Base-by-base conservation (phyloP, 2,888 invertebrate species). In the Spisula solida region DNA sequence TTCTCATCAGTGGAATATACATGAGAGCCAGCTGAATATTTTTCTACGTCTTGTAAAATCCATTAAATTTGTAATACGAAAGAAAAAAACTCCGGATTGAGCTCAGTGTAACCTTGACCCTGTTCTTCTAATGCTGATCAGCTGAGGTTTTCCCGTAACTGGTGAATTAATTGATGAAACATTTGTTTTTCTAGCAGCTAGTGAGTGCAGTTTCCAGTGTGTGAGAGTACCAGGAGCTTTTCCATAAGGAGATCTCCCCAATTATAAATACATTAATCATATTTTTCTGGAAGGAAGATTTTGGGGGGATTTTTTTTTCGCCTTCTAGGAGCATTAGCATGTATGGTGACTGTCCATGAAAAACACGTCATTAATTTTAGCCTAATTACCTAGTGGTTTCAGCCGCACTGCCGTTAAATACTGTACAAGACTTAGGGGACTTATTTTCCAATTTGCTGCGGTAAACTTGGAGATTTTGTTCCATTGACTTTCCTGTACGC, bases 361-460 rank as follows among this genome's bases (percentile, higher is more conserved):
- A 51, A 55, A 55, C 18, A 14, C 14, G 56, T 85, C 80, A 85
- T 85, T 85, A 85, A 85, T 80, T 85, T 80, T 85, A 25, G 41
- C 79, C 47, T 60, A 80, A 85, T 85, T 85, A 55, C 79, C 85
- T 66, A 29, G 51, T 25, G 80, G 80, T 85, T 85, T 31, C 16
- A 60, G 79, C 79, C 79, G 20, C 79, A 60, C 79, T 51, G 20
- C 29, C 56, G 85, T 60, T 85, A 80, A 80, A 79, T 79, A 80
- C n/a, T 34, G 79, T 31, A 80, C 80, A 85, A 80, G 85, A 85
- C 85, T 85, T 85, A 56, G 79, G 85, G 85, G 85, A 85, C 80
- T 85, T 80, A 79, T 80, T 85, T 85, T 80, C 85, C 85, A 85
- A 60, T 80, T 85, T 79, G 31, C 55, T 56, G 18, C 31, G 70